A percentile compares a stretch with the other conserved stretches of the same genome.
Evolutionary conservation across 2,113 vertebrate genomes (phyloP).

Genomic region (Bubalus kerabau): DNA sequence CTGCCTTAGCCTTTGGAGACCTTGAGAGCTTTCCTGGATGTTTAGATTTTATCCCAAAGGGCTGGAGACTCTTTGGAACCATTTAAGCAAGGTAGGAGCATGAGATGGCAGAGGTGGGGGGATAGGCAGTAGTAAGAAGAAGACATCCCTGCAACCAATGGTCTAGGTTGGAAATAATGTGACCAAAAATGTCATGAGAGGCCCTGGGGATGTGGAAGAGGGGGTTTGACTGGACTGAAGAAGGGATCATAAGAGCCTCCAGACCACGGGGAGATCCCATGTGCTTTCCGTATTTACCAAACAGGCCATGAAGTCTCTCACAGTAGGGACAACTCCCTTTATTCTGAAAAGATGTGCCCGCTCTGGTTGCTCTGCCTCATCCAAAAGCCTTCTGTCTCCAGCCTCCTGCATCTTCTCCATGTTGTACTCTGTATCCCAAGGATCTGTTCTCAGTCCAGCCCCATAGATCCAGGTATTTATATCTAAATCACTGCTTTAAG

Average conservation of each 20-base stretch:
- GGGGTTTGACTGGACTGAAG: background rate
- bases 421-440: background rate
- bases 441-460: background rate
- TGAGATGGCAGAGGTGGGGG: accelerated
- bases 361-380: background rate
- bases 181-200: background rate
- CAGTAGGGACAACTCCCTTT: background rate
- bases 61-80: background rate
- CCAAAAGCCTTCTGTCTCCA: background rate
- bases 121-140: background rate
- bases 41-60: background rate
- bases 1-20: background rate
- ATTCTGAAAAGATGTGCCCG: background rate
- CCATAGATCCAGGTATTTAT: background rate
- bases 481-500: background rate
- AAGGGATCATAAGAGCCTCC: background rate
- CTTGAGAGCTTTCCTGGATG: background rate
- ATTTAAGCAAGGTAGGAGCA: background rate
- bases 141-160: background rate
- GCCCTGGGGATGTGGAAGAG: background rate
- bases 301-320: background rate
- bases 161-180: background rate
- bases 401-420: background rate
- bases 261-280: accelerated
- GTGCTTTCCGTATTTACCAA: background rate